phyloP scores from a whole-genome alignment of 23 tunicate genomes.

The Aplidium turbinatum region DNA sequence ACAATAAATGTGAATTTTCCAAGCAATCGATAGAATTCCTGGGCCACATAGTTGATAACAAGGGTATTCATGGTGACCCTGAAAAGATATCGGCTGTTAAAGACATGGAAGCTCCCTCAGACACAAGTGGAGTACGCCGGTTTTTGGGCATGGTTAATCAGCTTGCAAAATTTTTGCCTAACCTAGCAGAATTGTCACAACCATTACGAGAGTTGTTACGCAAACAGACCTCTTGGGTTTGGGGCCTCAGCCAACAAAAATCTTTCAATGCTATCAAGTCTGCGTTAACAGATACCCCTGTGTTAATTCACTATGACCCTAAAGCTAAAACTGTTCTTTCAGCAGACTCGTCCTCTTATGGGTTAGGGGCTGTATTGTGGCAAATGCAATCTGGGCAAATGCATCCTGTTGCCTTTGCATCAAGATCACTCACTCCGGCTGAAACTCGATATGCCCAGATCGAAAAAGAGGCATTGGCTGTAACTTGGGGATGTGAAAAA shows the following conservation, averaged over 20 bases:
- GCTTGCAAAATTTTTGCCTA: conserved; percentile 19
- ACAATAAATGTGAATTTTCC: conserved; percentile 26
- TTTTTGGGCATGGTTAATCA: conserved; percentile 23
- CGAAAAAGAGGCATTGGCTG: conserved; percentile 22
- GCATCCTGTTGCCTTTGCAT: conserved; percentile 29
- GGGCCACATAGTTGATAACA: not conserved
- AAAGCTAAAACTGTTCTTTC: conserved; percentile 18
- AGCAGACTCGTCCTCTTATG: conserved; percentile 23
- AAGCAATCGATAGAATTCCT: not conserved
- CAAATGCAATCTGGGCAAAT: not conserved
- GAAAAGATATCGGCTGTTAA: not conserved
- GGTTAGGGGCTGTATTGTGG: conserved; percentile 28
- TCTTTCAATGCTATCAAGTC: not conserved
- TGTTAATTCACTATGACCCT: conserved; percentile 7
- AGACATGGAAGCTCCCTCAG: conserved; percentile 11
- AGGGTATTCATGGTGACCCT: conserved; percentile 1
- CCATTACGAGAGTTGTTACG: conserved; percentile 10
- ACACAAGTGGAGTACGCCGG: not conserved
- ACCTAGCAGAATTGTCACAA: not conserved
- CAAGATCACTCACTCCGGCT: conserved; percentile 10
- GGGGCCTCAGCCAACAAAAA: not conserved
- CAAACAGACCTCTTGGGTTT: conserved; percentile 1
- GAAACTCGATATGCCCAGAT: conserved; percentile 32
- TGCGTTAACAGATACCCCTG: not conserved
- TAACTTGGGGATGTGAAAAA: conserved; percentile 18